These are phyloP conservation scores for Chlorodrepanis virens DNA, from an alignment of 2,113 vertebrate genomes.

Conservation along the genomic window DNA sequence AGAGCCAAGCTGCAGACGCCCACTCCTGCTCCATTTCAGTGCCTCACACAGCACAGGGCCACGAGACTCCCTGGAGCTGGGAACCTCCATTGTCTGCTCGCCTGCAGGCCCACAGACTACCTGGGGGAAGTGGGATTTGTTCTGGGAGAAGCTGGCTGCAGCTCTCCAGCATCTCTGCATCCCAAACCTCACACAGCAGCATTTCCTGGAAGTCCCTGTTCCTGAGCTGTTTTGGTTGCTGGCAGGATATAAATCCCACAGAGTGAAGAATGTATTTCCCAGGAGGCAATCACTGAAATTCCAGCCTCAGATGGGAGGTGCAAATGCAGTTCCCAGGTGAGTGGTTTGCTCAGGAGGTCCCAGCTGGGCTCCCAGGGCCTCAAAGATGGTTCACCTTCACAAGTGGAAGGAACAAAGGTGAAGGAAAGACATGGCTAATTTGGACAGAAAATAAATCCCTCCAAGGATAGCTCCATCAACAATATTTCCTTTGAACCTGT, in stretches of 20 bases:
- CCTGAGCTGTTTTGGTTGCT: neutral
- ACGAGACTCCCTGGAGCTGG: neutral
- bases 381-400: neutral
- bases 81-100: fast-evolving
- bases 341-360: neutral
- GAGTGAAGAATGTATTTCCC: fast-evolving
- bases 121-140: neutral
- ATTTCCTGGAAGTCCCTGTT: neutral
- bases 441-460: neutral
- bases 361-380: neutral
- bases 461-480: neutral
- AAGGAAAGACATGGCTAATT: neutral
- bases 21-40: neutral
- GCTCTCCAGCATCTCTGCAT: neutral
- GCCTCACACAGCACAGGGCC: neutral
- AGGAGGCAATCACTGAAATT: neutral
- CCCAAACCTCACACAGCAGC: neutral
- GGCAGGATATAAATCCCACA: neutral
- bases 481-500: neutral
- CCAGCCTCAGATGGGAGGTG: neutral
- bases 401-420: neutral
- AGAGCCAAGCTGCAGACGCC: neutral
- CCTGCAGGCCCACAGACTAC: neutral
- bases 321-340: neutral
- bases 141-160: neutral